Evolutionary conservation across 2,888 invertebrate genomes (phyloP), one percentile per base, ranked within the genome.

Genomic region (Himalopsyche japonica): DNA sequence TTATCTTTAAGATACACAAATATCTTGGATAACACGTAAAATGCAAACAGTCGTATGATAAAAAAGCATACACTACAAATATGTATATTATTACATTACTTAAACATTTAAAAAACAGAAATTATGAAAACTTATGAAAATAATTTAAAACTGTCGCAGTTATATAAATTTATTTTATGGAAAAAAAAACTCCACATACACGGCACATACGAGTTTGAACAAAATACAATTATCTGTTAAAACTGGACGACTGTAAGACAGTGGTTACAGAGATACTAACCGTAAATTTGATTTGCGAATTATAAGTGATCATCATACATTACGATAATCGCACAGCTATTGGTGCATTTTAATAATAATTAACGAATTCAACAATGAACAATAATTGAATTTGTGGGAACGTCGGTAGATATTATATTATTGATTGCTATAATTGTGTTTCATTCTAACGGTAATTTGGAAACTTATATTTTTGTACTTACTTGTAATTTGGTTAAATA

Each of bases 1-100:
- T 79, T 79, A 64, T 76, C 70, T 82, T 79, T 81, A 64, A 48
- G 24, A 20, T 81, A 81, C 24, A 43, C 12, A 79, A 77, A 82
- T 84, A 82, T 79, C 82, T 81, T 30, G 12, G 43, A 27, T 47
- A 43, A 48, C 79, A 79, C 47, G 79, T 82, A 79, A 24, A 83
- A 48, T 48, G 76, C 76, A 82, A 82, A 76, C 49, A 83, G 49
- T 80, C 57, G 34, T 49, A 30, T 57, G 37, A 80, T 49, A 70
- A 48, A 57, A 32, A 30, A 20, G 27, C 37, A 78, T 37, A 78
- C 78, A 78, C 47, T 43, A 78, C n/a, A n/a, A 18, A 78, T n/a
- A 78, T 78, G 37, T 78, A n/a, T 78, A 78, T 78, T 78, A 78
- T 78, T 5, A 47, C 20, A 47, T 20, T 78, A 78, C 47, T 34